Percentiles rank a stretch among this genome's conserved stretches.
These are phyloP conservation scores for Onychostruthus taczanowskii DNA, from an alignment of 2,113 vertebrate genomes.

Conservation along the genomic window DNA sequence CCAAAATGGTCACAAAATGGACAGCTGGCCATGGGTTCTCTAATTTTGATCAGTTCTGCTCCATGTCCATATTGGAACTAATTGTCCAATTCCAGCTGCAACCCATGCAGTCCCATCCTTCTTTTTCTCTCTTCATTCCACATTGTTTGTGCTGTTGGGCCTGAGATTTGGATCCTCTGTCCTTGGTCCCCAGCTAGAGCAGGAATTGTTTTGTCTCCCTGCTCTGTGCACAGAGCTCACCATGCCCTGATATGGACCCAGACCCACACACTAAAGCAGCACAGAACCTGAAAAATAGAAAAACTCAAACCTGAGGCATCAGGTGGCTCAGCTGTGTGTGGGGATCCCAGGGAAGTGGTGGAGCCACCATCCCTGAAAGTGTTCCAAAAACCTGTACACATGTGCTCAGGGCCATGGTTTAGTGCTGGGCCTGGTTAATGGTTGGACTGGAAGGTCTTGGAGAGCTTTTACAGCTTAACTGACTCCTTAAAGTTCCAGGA, in stretches of 20 bases:
- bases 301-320: neutral
- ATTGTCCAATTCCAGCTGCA: neutral
- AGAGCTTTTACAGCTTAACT: neutral
- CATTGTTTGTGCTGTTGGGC: neutral
- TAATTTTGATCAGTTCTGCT: neutral
- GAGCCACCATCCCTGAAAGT: neutral
- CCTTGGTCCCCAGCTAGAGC: neutral
- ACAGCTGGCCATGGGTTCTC: fast-evolving
- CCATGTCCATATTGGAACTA: fast-evolving
- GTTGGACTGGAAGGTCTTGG: fast-evolving
- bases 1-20: neutral
- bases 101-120: neutral
- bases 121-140: neutral
- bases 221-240: no score
- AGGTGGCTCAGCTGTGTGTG: neutral
- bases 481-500: fast-evolving
- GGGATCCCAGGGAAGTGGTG: neutral
- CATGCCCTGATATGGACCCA: no score
- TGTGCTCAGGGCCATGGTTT: neutral
- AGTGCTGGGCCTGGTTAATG: neutral
- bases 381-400: fast-evolving
- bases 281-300: neutral
- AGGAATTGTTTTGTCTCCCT: neutral
- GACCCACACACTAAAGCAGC: no score
- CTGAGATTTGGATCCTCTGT: neutral